Evolutionary conservation across 2,888 invertebrate species (phyloP).

Genomic region (Aporophyla lueneburgensis): DNA sequence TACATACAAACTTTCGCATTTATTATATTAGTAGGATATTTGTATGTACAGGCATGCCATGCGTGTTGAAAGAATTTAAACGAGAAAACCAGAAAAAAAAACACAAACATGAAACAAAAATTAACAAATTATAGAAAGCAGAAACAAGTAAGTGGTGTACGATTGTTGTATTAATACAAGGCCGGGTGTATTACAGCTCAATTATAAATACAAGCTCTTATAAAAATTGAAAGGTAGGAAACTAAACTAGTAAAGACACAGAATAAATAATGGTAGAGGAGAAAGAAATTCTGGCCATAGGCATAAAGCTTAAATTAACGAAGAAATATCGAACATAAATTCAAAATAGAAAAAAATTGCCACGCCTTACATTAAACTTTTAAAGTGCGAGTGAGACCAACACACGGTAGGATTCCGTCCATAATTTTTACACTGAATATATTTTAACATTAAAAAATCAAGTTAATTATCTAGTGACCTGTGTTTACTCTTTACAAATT

Average conservation of each 20-base stretch:
- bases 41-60: not conserved
- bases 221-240: not conserved
- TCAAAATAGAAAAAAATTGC: slow-evolving; percentile 27
- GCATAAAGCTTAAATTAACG: slow-evolving; percentile 21
- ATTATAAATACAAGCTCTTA: not conserved
- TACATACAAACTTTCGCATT: no score
- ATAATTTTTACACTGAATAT: not conserved
- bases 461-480: not conserved
- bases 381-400: slow-evolving; percentile 8
- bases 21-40: no score
- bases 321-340: slow-evolving; percentile 36
- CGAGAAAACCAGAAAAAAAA: not conserved
- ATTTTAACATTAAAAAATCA: not conserved
- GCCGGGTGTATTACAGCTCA: not conserved
- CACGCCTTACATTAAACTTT: slow-evolving; percentile 37
- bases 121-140: not conserved
- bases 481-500: not conserved
- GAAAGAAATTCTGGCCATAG: slow-evolving; percentile 12
- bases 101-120: not conserved
- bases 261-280: no score
- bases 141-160: not conserved
- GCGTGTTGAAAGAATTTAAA: not conserved
- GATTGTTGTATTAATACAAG: not conserved
- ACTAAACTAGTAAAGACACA: slow-evolving; percentile 4
- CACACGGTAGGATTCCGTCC: slow-evolving; percentile 26